Evolutionary conservation across 2,113 vertebrate genomes (phyloP).

Genomic region (Cryptomyrus ogoouensis): DNA sequence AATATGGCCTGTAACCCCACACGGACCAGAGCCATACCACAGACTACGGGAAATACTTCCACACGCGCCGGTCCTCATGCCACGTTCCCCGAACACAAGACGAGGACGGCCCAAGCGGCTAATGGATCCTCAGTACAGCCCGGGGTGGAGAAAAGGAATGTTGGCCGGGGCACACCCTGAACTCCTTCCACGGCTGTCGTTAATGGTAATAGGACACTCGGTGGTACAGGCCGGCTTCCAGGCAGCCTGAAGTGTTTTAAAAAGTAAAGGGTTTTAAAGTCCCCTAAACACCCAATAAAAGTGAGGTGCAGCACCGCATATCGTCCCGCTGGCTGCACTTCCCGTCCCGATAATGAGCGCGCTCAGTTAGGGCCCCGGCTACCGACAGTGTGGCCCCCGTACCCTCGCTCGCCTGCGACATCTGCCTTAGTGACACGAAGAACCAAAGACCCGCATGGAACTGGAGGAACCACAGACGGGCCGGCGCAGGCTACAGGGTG

Average conservation of each 20-base stretch:
- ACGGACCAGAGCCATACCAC: neutral
- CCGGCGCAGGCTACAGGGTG: neutral
- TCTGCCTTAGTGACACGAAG: neutral
- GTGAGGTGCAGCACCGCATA: neutral
- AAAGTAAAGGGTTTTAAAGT: neutral
- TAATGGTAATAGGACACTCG: neutral
- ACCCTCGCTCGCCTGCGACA: neutral
- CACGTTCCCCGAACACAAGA: neutral
- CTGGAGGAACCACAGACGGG: neutral
- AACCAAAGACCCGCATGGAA: neutral
- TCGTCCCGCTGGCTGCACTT: neutral
- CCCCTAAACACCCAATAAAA: neutral
- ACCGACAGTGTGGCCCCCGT: neutral
- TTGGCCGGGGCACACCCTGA: neutral
- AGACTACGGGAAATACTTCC: neutral
- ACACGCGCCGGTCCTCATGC: neutral
- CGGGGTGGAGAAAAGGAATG: neutral
- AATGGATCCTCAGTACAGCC: neutral
- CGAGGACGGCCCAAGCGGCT: neutral
- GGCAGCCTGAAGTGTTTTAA: neutral
- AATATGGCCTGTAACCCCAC: neutral
- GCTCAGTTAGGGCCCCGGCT: neutral
- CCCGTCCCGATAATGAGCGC: neutral
- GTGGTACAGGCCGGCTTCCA: neutral
- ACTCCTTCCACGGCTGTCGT: neutral